Evolutionary conservation across 1,140 invertebrate species (phyloP), one percentile per base, ranked within the genome.

Genomic region (Pseudomyrmex dendroicus): DNA sequence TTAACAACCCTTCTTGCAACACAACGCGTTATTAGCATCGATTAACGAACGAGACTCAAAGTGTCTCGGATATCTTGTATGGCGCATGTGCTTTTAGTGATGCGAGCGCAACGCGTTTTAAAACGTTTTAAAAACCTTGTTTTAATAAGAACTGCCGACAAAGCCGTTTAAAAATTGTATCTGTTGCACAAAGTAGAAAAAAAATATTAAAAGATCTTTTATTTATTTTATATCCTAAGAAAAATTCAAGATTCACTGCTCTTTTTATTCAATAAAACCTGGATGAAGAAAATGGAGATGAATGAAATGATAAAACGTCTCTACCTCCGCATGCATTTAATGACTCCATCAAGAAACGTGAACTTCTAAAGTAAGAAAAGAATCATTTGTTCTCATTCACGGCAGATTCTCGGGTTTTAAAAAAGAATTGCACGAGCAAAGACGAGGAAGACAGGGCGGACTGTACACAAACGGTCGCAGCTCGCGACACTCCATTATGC

Each of bases 401-500:
- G 35, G 62, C 61, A 63, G 25, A 76, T 76, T 44, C 25, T n/a
- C 54, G 17, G 66, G 12, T 59, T 17, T 61, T 80, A 80, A 50
- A 70, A 78, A 80, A 78, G 76, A 80, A 72, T 59, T 12, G 44
- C 64, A 2, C 9, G 22, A 80, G 20, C 12, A 13, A 35, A 35
- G 35, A 80, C 50, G 62, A 12, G n/a, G 22, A 66, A 17, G 56
- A 54, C 52, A 62, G 25, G n/a, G 17, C 56, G 35, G 25, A 5
- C 5, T 70, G 54, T 80, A 72, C 17, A 80, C 46, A 80, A 78
- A 78, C 76, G 35, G 76, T 15, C 54, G 20, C 44, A 70, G 44
- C 54, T 80, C 76, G 22, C 44, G 44, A 63, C 62, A 56, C 66
- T 80, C 76, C 44, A 80, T 80, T 80, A 80, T 80, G 76, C 76